Evolutionary conservation across 37 sponge, comb jelly and placozoan genomes (phyloP), one percentile per base, ranked within the genome.

Genomic region (Halisarca cf. caerulea): DNA sequence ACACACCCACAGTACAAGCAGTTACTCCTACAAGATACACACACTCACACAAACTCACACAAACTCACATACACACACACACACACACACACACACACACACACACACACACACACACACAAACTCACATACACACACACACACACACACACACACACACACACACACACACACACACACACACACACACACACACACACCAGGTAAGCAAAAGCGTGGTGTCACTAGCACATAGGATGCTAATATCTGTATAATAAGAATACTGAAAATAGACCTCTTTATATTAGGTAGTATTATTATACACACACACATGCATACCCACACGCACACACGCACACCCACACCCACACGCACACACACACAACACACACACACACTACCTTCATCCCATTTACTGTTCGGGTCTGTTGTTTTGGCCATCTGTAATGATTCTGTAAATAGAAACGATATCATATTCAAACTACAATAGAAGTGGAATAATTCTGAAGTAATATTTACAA

Each of bases 381-480:
- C 94, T 54, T 85, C 89, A 69, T 90, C 91, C 94, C 94, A 94
- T 28, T 51, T 37, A 2, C 86, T 83, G 35, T 47, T 25, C 0
- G 91, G 86, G 0, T 60, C 80, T 23, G 17, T 35, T 9, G 28
- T 8, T 23, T 35, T 84, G 24, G 53, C 59, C 47, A 82, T 75
- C 2, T 88, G 64, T 38, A 94, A 66, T 59, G 47, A 20, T 43
- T 94, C 94, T 89, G 44, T 57, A 78, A 33, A 41, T 53, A 25
- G 33, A 45, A n/a, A n/a, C n/a, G n/a, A n/a, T n/a, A n/a, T n/a
- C n/a, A n/a, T n/a, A n/a, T n/a, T n/a, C n/a, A n/a, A n/a, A n/a
- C n/a, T n/a, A n/a, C n/a, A n/a, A n/a, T n/a, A n/a, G n/a, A n/a
- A n/a, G n/a, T n/a, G n/a, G n/a, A n/a, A n/a, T n/a, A n/a, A n/a